Conservation (phyloP, 1,140 invertebrate species). For the Hycleus cichorii region DNA sequence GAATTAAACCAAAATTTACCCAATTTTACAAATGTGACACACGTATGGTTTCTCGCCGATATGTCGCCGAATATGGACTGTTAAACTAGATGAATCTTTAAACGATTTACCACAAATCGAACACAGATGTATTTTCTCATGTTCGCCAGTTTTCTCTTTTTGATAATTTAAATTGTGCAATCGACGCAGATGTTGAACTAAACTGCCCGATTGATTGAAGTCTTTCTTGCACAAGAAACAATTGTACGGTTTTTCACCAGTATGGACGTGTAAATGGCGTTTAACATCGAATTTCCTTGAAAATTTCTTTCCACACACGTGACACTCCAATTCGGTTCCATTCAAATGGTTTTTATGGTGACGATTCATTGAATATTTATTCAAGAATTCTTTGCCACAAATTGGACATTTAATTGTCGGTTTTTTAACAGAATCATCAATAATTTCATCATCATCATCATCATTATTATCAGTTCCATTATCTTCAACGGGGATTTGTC, state of each 20-base stretch:
- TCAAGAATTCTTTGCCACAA: background rate
- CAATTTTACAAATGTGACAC: conserved; percentile 22
- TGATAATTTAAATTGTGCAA: conserved; percentile 22
- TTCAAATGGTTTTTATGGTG: conserved; percentile 19
- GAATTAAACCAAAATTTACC: conserved; percentile 14
- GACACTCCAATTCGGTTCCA: conserved; percentile 21
- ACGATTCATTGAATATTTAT: conserved; percentile 21
- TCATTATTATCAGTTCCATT: too few species aligned
- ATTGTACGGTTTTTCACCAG: conserved; percentile 48
- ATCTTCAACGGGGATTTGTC: background rate
- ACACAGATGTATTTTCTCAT: conserved; percentile 31
- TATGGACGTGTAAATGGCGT: conserved; percentile 15
- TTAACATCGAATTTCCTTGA: conserved; percentile 18
- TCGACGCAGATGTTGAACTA: conserved; percentile 21
- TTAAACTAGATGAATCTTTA: conserved; percentile 39
- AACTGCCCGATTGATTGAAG: conserved; percentile 44
- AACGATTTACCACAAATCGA: conserved; percentile 42
- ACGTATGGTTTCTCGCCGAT: conserved; percentile 25
- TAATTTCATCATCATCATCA: too few species aligned
- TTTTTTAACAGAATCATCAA: background rate
- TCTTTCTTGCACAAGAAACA: conserved; percentile 37
- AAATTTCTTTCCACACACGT: conserved; percentile 27
- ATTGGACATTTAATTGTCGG: background rate
- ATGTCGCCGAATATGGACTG: conserved; percentile 23
- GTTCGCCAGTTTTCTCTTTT: background rate